Evolutionary conservation across 1,140 invertebrate genomes (phyloP).

Genomic region (Leptonema lineaticorne): DNA sequence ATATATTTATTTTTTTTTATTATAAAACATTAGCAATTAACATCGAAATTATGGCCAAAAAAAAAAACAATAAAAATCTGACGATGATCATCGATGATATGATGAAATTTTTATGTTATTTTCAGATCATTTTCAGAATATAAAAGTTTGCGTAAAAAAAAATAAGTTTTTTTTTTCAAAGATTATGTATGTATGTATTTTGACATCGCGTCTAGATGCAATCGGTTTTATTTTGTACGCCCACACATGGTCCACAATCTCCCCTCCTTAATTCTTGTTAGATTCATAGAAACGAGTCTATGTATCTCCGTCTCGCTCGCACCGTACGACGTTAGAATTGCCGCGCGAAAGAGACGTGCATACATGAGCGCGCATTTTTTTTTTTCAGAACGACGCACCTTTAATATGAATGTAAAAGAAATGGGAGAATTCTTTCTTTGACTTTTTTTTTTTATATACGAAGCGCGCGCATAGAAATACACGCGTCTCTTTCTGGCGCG

Average conservation of each 20-base stretch:
- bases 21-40: too few relatives aligned
- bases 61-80: too few relatives aligned
- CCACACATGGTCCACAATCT: conserved; percentile 4
- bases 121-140: too few relatives aligned
- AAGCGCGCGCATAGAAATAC: conserved; percentile 30
- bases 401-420: conserved; percentile 38
- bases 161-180: neutral
- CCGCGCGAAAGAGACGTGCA: conserved; percentile 23
- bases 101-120: neutral
- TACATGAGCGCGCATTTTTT: conserved; percentile 11
- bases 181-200: neutral
- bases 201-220: conserved; percentile 8
- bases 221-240: neutral
- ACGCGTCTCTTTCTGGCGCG: conserved; percentile 23
- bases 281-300: conserved; percentile 17
- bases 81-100: too few relatives aligned
- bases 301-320: conserved; percentile 18
- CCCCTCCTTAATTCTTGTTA: conserved; percentile 22
- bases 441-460: conserved; percentile 32
- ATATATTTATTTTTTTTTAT: too few relatives aligned
- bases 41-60: too few relatives aligned
- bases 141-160: too few relatives aligned
- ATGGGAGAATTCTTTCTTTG: conserved; percentile 40
- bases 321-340: neutral
- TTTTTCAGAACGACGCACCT: conserved; percentile 12